These are phyloP conservation scores for Ariopsis seemanni DNA, from an alignment of 2,113 vertebrate species.

Conservation along the genomic window DNA sequence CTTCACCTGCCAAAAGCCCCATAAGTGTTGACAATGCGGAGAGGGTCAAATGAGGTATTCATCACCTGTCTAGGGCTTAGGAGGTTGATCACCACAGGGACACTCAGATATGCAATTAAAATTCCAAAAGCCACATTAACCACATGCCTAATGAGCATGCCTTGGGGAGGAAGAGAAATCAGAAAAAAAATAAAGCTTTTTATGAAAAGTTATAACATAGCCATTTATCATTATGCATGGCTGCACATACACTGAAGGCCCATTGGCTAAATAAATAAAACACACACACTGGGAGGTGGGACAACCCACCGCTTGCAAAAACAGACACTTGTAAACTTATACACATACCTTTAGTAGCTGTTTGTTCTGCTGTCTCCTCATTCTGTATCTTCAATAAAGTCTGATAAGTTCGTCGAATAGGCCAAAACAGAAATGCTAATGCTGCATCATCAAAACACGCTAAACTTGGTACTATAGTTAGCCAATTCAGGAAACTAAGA, in stretches of 20 bases:
- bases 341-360: conserved; percentile 60
- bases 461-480: conserved; percentile 90
- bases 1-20: conserved; percentile 93
- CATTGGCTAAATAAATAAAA: neutral
- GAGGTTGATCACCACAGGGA: conserved; percentile 89
- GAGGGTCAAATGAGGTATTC: conserved; percentile 90
- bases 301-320: neutral
- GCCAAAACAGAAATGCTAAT: conserved; percentile 77
- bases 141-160: conserved; percentile 70
- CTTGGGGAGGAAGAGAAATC: conserved; percentile 52
- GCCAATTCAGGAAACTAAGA: conserved; percentile 97
- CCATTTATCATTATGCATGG: neutral
- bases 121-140: conserved; percentile 80
- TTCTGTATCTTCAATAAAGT: conserved; percentile 68
- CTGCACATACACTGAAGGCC: neutral
- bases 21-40: conserved; percentile 95
- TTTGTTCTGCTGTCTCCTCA: neutral
- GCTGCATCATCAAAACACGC: conserved; percentile 88
- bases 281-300: neutral
- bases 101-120: conserved; percentile 84
- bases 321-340: neutral
- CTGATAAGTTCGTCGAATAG: conserved; percentile 57
- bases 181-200: neutral
- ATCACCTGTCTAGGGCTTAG: conserved; percentile 86
- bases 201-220: neutral